phyloP scores from a whole-genome alignment of 2,797 vertebrate genomes.

The Petrocephalus sullivani region DNA sequence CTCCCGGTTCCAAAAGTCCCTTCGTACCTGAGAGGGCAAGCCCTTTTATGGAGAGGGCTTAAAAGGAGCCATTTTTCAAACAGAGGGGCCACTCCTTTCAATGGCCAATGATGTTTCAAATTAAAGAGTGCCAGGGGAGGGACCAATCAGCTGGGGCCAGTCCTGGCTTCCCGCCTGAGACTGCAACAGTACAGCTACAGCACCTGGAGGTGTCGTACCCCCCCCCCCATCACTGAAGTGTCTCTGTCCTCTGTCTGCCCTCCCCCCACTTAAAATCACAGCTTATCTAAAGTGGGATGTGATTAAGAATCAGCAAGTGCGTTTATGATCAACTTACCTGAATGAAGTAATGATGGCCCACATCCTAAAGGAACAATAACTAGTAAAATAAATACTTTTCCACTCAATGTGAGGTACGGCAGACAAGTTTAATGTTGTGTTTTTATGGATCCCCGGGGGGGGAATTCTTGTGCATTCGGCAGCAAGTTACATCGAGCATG shows the following conservation, averaged over 20 bases:
- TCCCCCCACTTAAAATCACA: background rate
- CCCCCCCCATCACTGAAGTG: background rate
- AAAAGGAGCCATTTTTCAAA: background rate
- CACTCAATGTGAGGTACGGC: background rate
- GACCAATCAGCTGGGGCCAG: background rate
- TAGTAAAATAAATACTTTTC: background rate
- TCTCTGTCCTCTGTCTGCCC: background rate
- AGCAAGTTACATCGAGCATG: background rate
- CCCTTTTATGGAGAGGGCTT: background rate
- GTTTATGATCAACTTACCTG: background rate
- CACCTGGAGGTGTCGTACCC: too few relatives aligned
- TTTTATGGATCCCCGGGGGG: background rate
- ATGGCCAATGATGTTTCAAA: background rate
- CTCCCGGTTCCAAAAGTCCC: too few relatives aligned
- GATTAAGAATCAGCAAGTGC: background rate
- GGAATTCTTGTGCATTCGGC: background rate
- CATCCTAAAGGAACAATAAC: background rate
- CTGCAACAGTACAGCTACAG: background rate
- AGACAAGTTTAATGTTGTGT: background rate
- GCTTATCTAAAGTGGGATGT: background rate
- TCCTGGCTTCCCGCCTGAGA: background rate
- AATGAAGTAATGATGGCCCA: background rate
- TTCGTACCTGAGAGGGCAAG: background rate
- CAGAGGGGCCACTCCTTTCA: background rate
- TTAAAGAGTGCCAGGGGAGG: background rate